phyloP scores from a whole-genome alignment of 2,888 invertebrate genomes.

The Bhutanitis thaidina region DNA sequence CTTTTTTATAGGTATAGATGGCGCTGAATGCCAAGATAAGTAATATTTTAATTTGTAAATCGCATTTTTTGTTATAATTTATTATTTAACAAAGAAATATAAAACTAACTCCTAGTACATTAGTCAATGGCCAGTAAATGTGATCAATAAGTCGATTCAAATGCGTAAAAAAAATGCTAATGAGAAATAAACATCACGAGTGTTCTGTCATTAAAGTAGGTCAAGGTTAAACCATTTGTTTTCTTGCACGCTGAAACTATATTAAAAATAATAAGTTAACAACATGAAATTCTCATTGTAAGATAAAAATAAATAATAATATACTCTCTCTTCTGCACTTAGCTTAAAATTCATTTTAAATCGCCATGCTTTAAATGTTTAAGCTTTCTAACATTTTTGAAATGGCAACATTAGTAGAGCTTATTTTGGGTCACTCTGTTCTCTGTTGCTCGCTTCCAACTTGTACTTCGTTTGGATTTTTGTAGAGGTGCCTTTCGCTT shows the following conservation, averaged over 20 bases:
- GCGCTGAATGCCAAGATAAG: slow-evolving; percentile 6
- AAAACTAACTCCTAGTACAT: too few species aligned
- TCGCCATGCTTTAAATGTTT: slow-evolving; percentile 18
- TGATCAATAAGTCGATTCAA: too few species aligned
- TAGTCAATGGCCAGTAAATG: neutral
- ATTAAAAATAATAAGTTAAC: neutral
- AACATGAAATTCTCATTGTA: neutral
- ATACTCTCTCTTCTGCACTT: slow-evolving; percentile 7
- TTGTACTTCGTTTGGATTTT: slow-evolving; percentile 72
- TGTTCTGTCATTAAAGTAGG: slow-evolving; percentile 38
- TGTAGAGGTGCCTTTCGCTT: slow-evolving; percentile 79
- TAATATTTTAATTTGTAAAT: neutral
- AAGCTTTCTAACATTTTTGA: slow-evolving; percentile 57
- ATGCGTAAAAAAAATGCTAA: too few species aligned
- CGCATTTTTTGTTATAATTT: too few species aligned
- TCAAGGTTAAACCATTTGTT: slow-evolving; percentile 52
- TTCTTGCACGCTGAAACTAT: slow-evolving; percentile 21
- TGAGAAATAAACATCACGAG: slow-evolving; percentile 20
- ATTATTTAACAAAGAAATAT: neutral
- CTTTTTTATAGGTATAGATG: slow-evolving; percentile 8
- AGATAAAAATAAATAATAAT: neutral
- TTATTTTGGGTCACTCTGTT: slow-evolving; percentile 79
- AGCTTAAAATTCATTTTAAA: neutral
- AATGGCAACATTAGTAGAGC: slow-evolving; percentile 71
- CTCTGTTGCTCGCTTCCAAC: slow-evolving; percentile 59